Evolutionary conservation across 37 sponge, comb jelly and placozoan genomes (phyloP).

Genomic region (Ephydatia muelleri): DNA sequence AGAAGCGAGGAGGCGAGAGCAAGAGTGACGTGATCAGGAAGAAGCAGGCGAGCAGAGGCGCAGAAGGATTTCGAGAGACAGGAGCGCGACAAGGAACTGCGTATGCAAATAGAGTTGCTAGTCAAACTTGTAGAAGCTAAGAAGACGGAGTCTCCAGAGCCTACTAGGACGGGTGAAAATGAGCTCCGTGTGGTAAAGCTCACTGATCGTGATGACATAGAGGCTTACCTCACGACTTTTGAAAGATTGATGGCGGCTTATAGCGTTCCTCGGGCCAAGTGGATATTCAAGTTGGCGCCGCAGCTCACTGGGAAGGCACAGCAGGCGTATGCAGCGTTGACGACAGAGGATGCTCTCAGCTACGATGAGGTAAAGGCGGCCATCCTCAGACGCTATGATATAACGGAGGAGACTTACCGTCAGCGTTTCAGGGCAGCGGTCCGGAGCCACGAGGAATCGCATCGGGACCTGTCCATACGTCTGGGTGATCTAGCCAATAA

Average conservation of each 20-base stretch:
- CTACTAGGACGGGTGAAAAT: not conserved
- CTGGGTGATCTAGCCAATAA: not conserved
- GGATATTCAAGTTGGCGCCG: slow-evolving; percentile 21
- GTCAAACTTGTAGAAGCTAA: not conserved
- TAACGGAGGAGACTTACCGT: slow-evolving; percentile 37
- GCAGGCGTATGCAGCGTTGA: slow-evolving; percentile 39
- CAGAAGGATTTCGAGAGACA: not conserved
- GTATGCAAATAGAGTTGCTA: not conserved
- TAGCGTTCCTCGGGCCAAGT: not conserved
- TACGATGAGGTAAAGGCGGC: slow-evolving; percentile 24
- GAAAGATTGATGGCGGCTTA: slow-evolving; percentile 31
- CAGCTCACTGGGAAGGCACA: slow-evolving; percentile 31
- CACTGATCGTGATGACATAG: slow-evolving; percentile 16
- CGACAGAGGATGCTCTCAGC: slow-evolving; percentile 9
- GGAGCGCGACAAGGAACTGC: not conserved
- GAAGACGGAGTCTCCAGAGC: not conserved
- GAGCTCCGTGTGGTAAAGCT: slow-evolving; percentile 1
- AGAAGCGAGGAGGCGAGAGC: not conserved
- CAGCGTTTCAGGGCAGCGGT: no score
- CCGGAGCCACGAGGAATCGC: not conserved
- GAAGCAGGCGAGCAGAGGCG: not conserved
- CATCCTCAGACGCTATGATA: slow-evolving; percentile 27
- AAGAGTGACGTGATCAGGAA: not conserved
- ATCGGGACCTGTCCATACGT: not conserved
- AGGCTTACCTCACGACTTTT: slow-evolving; percentile 26